Conservation (phyloP, 2,797 vertebrate species). For the Xenopus petersii region DNA sequence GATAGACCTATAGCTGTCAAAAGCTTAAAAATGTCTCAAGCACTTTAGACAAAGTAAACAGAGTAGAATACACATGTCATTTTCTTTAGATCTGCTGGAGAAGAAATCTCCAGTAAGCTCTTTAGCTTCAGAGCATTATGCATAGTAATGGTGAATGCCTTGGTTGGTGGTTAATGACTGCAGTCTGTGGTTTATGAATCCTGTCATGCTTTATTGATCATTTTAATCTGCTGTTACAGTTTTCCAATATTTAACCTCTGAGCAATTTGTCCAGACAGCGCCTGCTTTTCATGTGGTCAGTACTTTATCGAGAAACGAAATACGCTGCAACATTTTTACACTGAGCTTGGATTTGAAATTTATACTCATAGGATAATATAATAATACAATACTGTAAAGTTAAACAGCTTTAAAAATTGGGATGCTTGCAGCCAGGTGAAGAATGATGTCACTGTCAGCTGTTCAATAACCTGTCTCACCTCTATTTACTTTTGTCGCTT, state of each 20-base stretch:
- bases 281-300: slow-evolving; percentile 7
- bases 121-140: too few species aligned
- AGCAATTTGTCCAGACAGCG: slow-evolving; percentile 5
- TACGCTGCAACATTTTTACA: slow-evolving; percentile 9
- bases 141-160: too few species aligned
- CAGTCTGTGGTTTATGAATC: neutral
- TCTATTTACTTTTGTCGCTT: slow-evolving; percentile 15
- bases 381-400: slow-evolving; percentile 24
- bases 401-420: slow-evolving; percentile 26
- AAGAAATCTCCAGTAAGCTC: too few species aligned
- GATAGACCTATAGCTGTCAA: too few species aligned
- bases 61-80: too few species aligned
- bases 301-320: slow-evolving; percentile 11
- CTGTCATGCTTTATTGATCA: neutral
- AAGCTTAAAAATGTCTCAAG: too few species aligned
- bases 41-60: too few species aligned
- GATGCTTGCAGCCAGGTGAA: slow-evolving; percentile 20
- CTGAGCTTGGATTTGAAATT: slow-evolving; percentile 9
- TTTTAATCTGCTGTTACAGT: neutral
- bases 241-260: neutral
- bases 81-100: too few species aligned
- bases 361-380: slow-evolving; percentile 8
- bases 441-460: slow-evolving; percentile 33
- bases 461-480: slow-evolving; percentile 35
- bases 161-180: too few species aligned